Percentiles rank a stretch among this genome's conserved stretches.
phyloP scores from a whole-genome alignment of 2,888 invertebrate genomes.

The Ornithoptera priamus region DNA sequence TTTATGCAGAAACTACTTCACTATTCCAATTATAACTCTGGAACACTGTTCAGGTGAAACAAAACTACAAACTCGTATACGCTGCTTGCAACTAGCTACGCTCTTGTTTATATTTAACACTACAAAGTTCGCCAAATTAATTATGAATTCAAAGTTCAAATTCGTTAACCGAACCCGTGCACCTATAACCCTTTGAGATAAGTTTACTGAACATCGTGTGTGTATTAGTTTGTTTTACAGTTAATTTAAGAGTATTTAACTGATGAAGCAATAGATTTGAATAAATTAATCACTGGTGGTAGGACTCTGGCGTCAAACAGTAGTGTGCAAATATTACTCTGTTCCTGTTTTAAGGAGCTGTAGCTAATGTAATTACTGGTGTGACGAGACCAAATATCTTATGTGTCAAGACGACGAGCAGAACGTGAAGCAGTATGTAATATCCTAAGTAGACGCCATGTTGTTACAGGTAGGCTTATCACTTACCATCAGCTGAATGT shows the following conservation, averaged over 20 bases:
- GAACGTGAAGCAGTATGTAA: too few species aligned
- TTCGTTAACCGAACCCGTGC: background rate
- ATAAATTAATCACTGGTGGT: too few species aligned
- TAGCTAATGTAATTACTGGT: too few species aligned
- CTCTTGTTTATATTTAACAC: conserved; percentile 17
- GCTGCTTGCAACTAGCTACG: conserved; percentile 6
- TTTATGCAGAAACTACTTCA: background rate
- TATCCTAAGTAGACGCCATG: too few species aligned
- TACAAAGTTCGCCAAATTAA: conserved; percentile 11
- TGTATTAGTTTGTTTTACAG: background rate
- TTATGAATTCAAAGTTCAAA: conserved; percentile 13
- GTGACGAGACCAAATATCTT: too few species aligned
- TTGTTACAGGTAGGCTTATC: too few species aligned
- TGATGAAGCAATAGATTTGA: background rate
- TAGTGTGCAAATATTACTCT: too few species aligned
- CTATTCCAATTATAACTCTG: conserved; percentile 4
- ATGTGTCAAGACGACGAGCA: too few species aligned
- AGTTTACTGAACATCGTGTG: background rate
- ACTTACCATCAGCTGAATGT: too few species aligned
- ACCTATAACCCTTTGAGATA: background rate
- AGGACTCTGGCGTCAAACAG: too few species aligned
- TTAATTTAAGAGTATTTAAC: background rate
- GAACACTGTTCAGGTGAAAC: conserved; percentile 5
- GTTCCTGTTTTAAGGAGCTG: too few species aligned
- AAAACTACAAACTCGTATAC: conserved; percentile 13